A percentile compares a stretch with the other conserved stretches of the same genome.
phyloP scores from a whole-genome alignment of 2,113 vertebrate genomes.

The Gadus chalcogrammus region DNA sequence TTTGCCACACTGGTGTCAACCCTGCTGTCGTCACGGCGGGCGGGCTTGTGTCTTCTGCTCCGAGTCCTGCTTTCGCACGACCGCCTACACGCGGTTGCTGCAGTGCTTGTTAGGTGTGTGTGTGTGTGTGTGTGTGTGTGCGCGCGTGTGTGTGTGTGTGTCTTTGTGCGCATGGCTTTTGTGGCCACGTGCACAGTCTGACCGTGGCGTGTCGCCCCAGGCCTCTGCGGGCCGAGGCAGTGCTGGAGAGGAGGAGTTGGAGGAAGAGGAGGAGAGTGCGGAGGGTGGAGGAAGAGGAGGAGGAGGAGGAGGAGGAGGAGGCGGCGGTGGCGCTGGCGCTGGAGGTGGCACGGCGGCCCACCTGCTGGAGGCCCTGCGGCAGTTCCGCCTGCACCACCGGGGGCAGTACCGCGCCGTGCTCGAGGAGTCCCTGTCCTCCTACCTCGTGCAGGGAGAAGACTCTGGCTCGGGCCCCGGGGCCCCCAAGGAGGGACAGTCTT shows the following conservation, averaged over 20 bases:
- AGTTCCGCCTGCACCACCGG: constrained; percentile 97
- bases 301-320: constrained; percentile 81
- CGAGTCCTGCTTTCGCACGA: no score
- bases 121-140: neutral
- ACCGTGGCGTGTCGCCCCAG: constrained; percentile 72
- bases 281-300: constrained; percentile 34
- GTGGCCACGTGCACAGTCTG: constrained; percentile 63
- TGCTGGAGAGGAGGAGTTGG: constrained; percentile 78
- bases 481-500: no score
- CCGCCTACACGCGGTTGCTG: no score
- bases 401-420: constrained; percentile 94
- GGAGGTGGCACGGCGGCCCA: constrained; percentile 81
- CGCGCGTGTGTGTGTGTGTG: neutral
- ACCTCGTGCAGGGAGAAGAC: constrained; percentile 74
- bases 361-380: constrained; percentile 94
- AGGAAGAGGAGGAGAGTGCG: constrained; percentile 67
- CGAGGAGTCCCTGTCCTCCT: constrained; percentile 91
- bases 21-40: no score
- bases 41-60: no score
- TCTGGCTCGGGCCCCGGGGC: no score
- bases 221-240: constrained; percentile 61
- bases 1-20: no score
- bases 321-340: constrained; percentile 70
- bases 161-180: constrained; percentile 24
- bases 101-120: constrained; percentile 13